These are phyloP conservation scores for Australoheros scitulus DNA, from an alignment of 2,113 vertebrate genomes.

Conservation along the genomic window DNA sequence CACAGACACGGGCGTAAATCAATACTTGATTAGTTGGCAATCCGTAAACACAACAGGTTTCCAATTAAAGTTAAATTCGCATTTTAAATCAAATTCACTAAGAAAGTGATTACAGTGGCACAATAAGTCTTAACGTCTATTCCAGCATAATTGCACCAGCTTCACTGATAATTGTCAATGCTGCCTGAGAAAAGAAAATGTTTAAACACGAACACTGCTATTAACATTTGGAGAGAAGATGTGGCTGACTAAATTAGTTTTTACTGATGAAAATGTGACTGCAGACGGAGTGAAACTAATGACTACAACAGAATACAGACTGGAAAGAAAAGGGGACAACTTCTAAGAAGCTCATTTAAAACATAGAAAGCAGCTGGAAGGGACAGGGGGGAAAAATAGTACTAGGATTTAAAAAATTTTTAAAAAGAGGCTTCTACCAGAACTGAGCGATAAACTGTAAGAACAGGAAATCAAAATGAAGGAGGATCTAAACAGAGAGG, in stretches of 20 bases:
- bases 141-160: conserved; percentile 26
- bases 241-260: conserved; percentile 16
- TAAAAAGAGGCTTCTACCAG: not conserved
- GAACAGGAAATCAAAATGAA: not conserved
- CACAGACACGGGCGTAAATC: not conserved
- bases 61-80: conserved; percentile 30
- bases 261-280: conserved; percentile 13
- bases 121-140: conserved; percentile 20
- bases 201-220: conserved; percentile 3
- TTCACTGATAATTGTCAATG: conserved; percentile 20
- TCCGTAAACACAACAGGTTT: not conserved
- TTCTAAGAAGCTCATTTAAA: conserved; percentile 1
- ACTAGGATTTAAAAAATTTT: not conserved
- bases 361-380: not conserved
- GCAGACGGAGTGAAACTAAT: not conserved
- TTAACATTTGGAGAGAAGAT: conserved; percentile 28
- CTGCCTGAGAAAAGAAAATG: not conserved
- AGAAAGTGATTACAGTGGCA: conserved; percentile 29
- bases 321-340: not conserved
- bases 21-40: conserved; percentile 36
- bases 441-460: conserved; percentile 1
- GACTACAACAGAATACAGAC: conserved; percentile 12
- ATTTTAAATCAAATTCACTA: conserved; percentile 30
- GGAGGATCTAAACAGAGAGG: not conserved
- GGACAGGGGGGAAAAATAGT: accelerated